Percentiles rank a stretch among this genome's conserved stretches.
phyloP scores from a whole-genome alignment of 2,888 invertebrate species.

The Polydesmus complanatus region DNA sequence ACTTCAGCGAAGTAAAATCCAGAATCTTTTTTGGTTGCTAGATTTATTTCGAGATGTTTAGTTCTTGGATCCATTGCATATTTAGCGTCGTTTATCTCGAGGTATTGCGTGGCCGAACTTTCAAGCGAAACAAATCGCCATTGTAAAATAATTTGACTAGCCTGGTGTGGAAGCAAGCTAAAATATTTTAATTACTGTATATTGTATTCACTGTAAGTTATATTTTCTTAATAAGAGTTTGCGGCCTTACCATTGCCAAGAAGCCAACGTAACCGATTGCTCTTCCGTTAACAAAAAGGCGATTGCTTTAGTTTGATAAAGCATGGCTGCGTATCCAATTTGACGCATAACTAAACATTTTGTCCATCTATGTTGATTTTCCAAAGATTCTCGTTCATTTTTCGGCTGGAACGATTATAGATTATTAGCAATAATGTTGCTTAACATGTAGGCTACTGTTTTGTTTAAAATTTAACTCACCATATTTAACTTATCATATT shows the following conservation, averaged over 20 bases:
- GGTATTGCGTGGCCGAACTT: not conserved
- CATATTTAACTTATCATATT: too few species aligned
- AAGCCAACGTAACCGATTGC: conserved; percentile 8
- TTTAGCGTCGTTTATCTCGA: conserved; percentile 1
- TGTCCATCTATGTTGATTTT: conserved; percentile 15
- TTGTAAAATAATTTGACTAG: not conserved
- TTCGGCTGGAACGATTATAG: too few species aligned
- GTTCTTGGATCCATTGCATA: not conserved
- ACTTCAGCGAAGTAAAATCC: conserved; percentile 10
- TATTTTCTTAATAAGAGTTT: not conserved
- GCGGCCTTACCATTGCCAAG: conserved; percentile 4
- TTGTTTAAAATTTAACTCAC: too few species aligned
- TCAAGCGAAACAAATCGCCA: conserved; percentile 8
- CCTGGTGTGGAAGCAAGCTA: conserved; percentile 7
- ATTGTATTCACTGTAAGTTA: not conserved
- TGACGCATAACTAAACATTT: conserved; percentile 8
- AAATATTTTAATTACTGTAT: not conserved
- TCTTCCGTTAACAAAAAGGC: conserved; percentile 6
- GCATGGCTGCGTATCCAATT: not conserved
- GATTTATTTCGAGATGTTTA: conserved; percentile 3
- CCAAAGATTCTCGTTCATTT: conserved; percentile 1
- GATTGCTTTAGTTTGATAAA: conserved; percentile 8
- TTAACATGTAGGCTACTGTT: too few species aligned
- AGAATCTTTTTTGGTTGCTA: not conserved
- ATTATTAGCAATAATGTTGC: too few species aligned